Evolutionary conservation across 2,888 invertebrate species (phyloP), one percentile per base, ranked within the genome.

Genomic region (Epirrita christyi): DNA sequence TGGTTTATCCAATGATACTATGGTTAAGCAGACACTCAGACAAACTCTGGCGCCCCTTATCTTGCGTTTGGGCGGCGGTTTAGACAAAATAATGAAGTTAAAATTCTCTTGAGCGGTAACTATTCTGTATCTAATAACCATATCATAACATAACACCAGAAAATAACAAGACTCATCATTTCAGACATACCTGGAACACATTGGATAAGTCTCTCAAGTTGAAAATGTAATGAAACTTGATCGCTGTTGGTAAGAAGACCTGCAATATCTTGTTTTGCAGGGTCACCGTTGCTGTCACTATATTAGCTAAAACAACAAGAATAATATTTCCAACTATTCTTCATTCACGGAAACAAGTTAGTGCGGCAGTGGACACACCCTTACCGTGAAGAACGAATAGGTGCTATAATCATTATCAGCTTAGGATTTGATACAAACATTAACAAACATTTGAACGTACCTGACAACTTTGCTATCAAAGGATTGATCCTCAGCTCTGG

Each of bases 201-300:
- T 98, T 98, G 2, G 98, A 98, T 54, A 99, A 93, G 83, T 99
- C 99, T 56, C 99, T 92, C 58, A 99, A 93, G 91, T 99, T 99
- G 86, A 99, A 99, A 72, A 98, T 96, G 77, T 99, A 99, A 85
- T 99, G 99, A 75, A 98, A 99, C 85, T 99, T 99, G 50, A 97
- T 96, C 2, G 98, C 98, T 1, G 98, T 99, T 0, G 99, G 99
- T 59, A 98, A 90, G 85, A 98, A 99, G 21, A 97, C 94, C 82
- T 97, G 96, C 1, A 96, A 94, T 2, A 96, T 95, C 87, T 97
- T 97, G 74, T 96, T 95, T 80, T 99, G 98, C 36, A 99, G 83
- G 13, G 95, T 94, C 54, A 98, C 93, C 0, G 98, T 96, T 2
- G 97, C 97, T 48, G 94, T 91, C 1, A 98, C 97, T 61, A 98